Conservation (phyloP, 2,888 invertebrate species). For the Cheilosia scutellata region DNA sequence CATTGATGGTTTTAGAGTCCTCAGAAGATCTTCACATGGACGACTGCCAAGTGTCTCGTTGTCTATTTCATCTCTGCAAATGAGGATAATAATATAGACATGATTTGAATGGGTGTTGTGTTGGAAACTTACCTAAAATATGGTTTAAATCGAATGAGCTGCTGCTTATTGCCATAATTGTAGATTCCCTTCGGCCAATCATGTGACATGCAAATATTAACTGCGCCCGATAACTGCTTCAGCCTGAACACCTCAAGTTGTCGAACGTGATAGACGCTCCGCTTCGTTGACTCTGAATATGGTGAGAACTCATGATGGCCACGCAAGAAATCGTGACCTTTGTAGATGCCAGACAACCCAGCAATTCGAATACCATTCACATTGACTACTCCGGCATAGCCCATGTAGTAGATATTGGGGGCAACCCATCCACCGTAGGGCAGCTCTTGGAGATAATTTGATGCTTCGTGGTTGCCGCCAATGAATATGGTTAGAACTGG, state of each 20-base stretch:
- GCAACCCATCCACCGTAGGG: slow-evolving; percentile 99
- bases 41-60: slow-evolving; percentile 93
- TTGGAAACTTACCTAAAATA: slow-evolving; percentile 88
- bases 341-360: slow-evolving; percentile 92
- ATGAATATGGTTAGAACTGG: slow-evolving; percentile 97
- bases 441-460: slow-evolving; percentile 97
- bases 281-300: slow-evolving; percentile 90
- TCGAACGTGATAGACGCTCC: slow-evolving; percentile 97
- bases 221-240: slow-evolving; percentile 89
- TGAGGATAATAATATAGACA: slow-evolving; percentile 75
- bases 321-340: slow-evolving; percentile 91
- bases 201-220: slow-evolving; percentile 97
- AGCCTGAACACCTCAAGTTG: slow-evolving; percentile 95
- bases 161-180: slow-evolving; percentile 91
- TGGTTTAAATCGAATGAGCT: slow-evolving; percentile 91
- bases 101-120: no score
- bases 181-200: slow-evolving; percentile 98
- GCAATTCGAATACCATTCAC: slow-evolving; percentile 94
- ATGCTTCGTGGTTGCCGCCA: slow-evolving; percentile 99
- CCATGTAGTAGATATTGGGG: slow-evolving; percentile 98
- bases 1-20: slow-evolving; percentile 91
- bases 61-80: slow-evolving; percentile 90
- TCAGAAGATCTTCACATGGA: slow-evolving; percentile 92
- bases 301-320: slow-evolving; percentile 96
- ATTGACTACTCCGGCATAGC: slow-evolving; percentile 93